Evolutionary conservation across 2,113 vertebrate genomes (phyloP).

Genomic region (Tretioscincus oriximinensis): DNA sequence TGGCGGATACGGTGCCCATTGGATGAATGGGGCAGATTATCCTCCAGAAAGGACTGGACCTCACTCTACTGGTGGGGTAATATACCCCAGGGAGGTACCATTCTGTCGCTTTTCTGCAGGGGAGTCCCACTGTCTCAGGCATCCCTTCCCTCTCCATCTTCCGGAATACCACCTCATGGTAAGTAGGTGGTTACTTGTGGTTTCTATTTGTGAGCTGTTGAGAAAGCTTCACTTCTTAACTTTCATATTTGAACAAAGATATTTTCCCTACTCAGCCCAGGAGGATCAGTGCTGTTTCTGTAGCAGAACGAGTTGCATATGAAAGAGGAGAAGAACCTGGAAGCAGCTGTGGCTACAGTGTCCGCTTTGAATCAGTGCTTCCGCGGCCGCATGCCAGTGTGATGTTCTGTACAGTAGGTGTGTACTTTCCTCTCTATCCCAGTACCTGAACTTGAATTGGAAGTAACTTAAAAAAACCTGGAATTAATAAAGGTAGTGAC

Average conservation of each 20-base stretch:
- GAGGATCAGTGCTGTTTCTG: constrained; percentile 93
- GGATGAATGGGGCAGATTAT: too few relatives aligned
- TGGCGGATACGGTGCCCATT: too few relatives aligned
- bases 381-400: constrained; percentile 93
- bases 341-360: constrained; percentile 95
- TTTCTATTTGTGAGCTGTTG: background rate
- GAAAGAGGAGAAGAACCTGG: constrained; percentile 90
- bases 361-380: constrained; percentile 92
- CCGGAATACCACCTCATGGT: too few relatives aligned
- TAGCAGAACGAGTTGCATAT: constrained; percentile 88
- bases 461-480: background rate
- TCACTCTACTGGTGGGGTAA: too few relatives aligned
- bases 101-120: too few relatives aligned
- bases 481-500: background rate
- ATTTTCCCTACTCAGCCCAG: constrained; percentile 78
- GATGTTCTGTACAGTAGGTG: constrained; percentile 96
- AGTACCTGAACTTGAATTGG: background rate
- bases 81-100: too few relatives aligned
- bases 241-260: background rate
- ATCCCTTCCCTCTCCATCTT: too few relatives aligned
- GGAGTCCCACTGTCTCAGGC: too few relatives aligned
- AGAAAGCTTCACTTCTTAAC: background rate
- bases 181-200: too few relatives aligned
- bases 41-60: too few relatives aligned
- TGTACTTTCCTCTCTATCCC: constrained; percentile 29